phyloP scores from a whole-genome alignment of 2,888 invertebrate genomes.

The Drosophila setosimentum region DNA sequence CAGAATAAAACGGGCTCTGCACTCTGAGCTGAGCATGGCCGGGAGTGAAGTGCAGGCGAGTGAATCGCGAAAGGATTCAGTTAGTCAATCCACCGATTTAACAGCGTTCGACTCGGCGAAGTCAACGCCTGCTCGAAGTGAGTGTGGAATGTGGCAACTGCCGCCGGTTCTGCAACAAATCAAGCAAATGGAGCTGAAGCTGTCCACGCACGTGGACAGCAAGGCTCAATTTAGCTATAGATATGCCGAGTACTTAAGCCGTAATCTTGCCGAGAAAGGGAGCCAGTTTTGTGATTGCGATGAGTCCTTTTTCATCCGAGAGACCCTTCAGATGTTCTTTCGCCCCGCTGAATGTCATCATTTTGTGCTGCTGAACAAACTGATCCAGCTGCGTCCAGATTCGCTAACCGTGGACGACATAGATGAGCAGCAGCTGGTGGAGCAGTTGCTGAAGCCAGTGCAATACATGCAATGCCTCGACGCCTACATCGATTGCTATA shows the following conservation, averaged over 20 bases:
- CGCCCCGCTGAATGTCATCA: slow-evolving; percentile 8
- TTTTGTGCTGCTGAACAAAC: slow-evolving; percentile 22
- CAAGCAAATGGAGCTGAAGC: background rate
- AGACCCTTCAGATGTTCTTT: slow-evolving; percentile 44
- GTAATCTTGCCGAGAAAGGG: background rate
- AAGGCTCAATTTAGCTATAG: background rate
- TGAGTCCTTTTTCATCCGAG: slow-evolving; percentile 30
- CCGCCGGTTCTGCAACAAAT: background rate
- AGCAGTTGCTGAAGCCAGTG: slow-evolving; percentile 14
- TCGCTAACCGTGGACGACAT: background rate
- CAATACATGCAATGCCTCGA: slow-evolving; percentile 48
- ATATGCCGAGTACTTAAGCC: background rate
- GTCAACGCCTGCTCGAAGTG: background rate
- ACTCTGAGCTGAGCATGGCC: background rate
- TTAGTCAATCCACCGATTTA: background rate
- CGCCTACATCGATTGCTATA: slow-evolving; percentile 15
- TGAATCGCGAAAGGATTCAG: background rate
- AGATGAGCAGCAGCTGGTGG: background rate
- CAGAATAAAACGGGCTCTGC: background rate
- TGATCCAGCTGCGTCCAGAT: slow-evolving; percentile 13
- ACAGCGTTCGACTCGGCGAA: background rate
- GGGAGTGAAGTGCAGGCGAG: background rate
- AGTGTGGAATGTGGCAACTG: background rate
- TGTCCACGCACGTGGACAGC: background rate
- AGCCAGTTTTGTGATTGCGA: background rate